Base-by-base conservation (phyloP, 2,113 vertebrate species). In the Vireo altiloquus region DNA sequence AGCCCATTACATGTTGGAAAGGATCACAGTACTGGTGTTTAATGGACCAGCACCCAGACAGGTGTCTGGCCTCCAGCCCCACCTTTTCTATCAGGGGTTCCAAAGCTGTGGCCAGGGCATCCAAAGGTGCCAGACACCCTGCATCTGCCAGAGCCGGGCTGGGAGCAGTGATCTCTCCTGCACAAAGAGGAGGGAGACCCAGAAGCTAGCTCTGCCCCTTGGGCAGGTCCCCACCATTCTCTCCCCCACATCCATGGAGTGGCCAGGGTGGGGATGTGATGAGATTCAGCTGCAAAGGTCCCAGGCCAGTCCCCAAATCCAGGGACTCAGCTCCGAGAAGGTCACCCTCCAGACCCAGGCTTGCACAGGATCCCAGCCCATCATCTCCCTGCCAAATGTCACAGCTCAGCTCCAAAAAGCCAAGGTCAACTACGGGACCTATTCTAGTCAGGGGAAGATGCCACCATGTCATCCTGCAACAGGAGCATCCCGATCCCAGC, bases 321-420 rank as follows among this genome's bases (percentile, higher is more conserved):
- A 35, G 2, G 24, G 35, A 49, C 10, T 49, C 30, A 14, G 37
- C 23, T 49, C 14, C 20, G 31, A 90, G 56, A 63, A 40, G 22
- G 40, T 4, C 4, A 9, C 25, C 11, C 70, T 60, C 47, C 46
- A 13, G 31, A 27, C 3, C 12, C 8, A 23, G 57, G 31, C 23
- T 53, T 28, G 59, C 42, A 61, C 27, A n/a, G 24, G 15, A 25
- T 20, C 35, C 19, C 68, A 33, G 47, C 54, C 54, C 40, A 25
- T 23, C 92, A 46, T 49, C 57, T 71, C 44, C 47, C 68, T 6
- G 87, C 61, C 25, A 92, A 95, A 96, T 92, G 77, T 63, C 94
- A 72, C 94, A 68, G 53, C 40, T 68, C 0, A 0, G 21, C 68
- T 47, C 49, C 65, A 90, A 91, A 71, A 64, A 19, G 54, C 33